phyloP scores from a whole-genome alignment of 2,797 vertebrate genomes.

The Saxicola maurus region DNA sequence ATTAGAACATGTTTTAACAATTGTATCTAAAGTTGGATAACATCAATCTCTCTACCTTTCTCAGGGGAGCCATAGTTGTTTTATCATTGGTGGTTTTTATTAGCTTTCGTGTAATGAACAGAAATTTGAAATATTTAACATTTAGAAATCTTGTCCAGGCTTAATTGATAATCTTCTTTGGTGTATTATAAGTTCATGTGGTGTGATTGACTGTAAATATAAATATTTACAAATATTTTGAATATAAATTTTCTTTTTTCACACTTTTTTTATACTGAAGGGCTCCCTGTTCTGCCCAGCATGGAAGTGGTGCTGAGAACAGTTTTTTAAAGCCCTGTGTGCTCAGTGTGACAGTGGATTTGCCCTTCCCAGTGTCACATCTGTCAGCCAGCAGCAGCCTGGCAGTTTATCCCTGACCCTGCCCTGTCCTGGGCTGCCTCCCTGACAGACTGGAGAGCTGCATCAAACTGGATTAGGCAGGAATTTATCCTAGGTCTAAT shows the following conservation, averaged over 20 bases:
- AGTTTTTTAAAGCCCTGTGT: not conserved
- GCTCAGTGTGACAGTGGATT: not conserved
- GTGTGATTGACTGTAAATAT: not conserved
- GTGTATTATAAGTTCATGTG: not conserved
- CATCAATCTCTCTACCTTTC: not conserved
- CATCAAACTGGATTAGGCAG: not conserved
- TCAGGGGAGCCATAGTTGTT: not conserved
- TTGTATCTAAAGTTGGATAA: not conserved
- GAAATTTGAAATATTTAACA: not conserved
- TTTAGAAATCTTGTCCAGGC: not conserved
- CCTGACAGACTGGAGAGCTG: not conserved
- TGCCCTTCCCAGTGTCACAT: not conserved
- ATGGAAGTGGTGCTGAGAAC: not conserved
- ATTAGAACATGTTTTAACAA: not conserved
- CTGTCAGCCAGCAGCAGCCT: not conserved
- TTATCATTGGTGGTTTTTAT: not conserved
- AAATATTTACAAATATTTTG: not conserved
- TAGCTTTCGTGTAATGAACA: not conserved
- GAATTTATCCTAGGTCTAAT: not conserved
- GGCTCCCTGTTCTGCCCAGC: accelerated
- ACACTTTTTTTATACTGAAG: not conserved
- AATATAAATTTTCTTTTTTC: not conserved
- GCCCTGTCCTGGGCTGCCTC: not conserved
- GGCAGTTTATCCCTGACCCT: not conserved
- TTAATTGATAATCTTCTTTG: not conserved